Conservation (phyloP, 1,140 invertebrate genomes). For the Drosophila teissieri region DNA sequence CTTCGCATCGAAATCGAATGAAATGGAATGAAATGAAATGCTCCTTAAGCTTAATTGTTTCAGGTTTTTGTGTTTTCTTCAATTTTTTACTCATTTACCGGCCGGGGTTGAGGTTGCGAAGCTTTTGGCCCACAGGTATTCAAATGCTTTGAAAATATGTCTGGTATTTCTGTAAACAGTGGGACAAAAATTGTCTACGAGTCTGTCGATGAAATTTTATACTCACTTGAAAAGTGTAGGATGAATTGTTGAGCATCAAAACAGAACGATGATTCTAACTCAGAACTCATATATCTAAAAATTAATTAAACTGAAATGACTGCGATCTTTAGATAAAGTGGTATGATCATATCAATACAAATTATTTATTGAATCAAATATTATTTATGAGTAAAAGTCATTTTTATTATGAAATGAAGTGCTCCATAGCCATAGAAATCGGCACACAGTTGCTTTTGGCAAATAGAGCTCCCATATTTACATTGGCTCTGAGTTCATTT, state of each 20-base stretch:
- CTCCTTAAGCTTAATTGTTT: constrained; percentile 83
- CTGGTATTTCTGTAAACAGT: constrained; percentile 51
- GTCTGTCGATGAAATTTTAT: background rate
- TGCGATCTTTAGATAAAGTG: no score
- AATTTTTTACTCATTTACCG: constrained; percentile 77
- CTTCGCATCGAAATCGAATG: constrained; percentile 69
- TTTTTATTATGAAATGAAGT: no score
- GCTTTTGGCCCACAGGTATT: constrained; percentile 68
- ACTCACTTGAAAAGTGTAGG: background rate
- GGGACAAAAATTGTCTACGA: background rate
- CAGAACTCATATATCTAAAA: no score
- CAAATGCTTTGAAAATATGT: constrained; percentile 77
- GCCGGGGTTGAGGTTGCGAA: constrained; percentile 46
- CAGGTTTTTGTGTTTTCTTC: constrained; percentile 53
- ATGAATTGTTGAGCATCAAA: no score
- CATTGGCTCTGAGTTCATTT: constrained; percentile 54
- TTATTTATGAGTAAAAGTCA: no score
- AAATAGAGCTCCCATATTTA: constrained; percentile 65
- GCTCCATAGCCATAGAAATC: background rate
- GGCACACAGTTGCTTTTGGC: constrained; percentile 44
- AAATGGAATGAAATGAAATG: constrained; percentile 75
- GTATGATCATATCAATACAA: no score
- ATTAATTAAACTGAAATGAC: no score
- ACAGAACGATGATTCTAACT: no score
- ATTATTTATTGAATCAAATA: no score